Percentiles rank a stretch among this genome's conserved stretches.
Evolutionary conservation across 2,888 invertebrate species (phyloP).

Genomic region (Cecidostiba fungosa): DNA sequence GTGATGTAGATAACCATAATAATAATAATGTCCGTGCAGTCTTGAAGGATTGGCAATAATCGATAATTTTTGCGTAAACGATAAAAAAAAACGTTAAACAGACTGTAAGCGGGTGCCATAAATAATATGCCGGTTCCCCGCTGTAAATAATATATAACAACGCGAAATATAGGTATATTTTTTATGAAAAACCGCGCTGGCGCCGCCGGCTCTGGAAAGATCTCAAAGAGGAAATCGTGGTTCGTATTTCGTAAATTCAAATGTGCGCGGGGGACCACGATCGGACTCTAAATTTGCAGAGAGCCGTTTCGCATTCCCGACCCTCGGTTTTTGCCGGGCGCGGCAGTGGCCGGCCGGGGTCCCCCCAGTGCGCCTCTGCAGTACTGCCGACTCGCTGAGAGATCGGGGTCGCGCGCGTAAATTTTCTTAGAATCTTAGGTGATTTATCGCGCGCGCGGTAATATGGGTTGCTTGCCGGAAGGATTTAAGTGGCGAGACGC

Average conservation of each 20-base stretch:
- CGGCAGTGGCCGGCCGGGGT: background rate
- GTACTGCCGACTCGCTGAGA: background rate
- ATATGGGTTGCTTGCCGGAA: slow-evolving; percentile 12
- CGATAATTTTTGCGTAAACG: no score
- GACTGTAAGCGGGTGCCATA: background rate
- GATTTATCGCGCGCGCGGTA: background rate
- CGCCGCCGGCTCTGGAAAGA: background rate
- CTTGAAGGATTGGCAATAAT: no score
- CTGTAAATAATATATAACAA: background rate
- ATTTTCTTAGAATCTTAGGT: slow-evolving; percentile 11
- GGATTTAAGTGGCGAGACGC: slow-evolving; percentile 6
- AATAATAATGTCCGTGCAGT: no score
- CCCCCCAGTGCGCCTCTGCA: background rate
- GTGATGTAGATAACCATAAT: no score
- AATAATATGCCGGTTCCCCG: background rate
- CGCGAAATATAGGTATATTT: background rate
- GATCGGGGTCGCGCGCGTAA: slow-evolving; percentile 6
- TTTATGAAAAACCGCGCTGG: background rate
- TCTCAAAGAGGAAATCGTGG: background rate
- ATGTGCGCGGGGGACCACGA: slow-evolving; percentile 1
- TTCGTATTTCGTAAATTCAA: slow-evolving; percentile 3
- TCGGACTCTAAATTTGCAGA: background rate
- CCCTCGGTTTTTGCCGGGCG: slow-evolving; percentile 5
- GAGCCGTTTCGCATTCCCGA: slow-evolving; percentile 7
- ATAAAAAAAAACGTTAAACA: no score